These are phyloP conservation scores for Cathartes aura DNA, from an alignment of 2,113 vertebrate species.

Conservation along the genomic window DNA sequence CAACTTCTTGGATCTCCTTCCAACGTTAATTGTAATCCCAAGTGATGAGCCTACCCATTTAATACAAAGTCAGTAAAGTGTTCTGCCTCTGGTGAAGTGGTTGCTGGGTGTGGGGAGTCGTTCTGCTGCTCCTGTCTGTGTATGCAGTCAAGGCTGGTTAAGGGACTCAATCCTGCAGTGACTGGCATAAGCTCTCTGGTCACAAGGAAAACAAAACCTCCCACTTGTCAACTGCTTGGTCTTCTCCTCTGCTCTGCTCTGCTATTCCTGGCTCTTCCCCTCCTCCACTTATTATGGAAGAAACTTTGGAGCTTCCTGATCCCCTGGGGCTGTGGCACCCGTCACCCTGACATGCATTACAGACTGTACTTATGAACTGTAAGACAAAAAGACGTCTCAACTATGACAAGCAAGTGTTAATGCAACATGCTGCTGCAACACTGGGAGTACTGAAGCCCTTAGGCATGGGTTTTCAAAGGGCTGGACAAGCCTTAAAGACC, in stretches of 20 bases:
- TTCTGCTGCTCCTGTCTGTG: background rate
- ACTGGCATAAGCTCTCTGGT: background rate
- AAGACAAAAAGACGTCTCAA: background rate
- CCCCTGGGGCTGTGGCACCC: background rate
- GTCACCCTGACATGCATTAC: background rate
- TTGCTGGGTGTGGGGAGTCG: background rate
- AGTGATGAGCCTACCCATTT: background rate
- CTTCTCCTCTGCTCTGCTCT: background rate
- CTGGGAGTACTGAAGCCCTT: background rate
- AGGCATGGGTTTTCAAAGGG: background rate
- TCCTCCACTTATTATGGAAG: background rate
- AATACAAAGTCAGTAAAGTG: background rate
- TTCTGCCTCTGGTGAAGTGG: background rate
- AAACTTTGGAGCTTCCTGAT: background rate
- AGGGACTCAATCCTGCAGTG: background rate
- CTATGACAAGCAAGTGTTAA: background rate
- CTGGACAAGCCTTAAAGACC: background rate
- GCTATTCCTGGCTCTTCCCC: background rate
- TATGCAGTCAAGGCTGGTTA: background rate
- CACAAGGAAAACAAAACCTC: background rate
- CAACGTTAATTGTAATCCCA: conserved; percentile 29
- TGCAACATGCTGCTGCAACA: background rate
- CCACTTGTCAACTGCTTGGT: background rate
- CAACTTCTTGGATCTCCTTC: conserved; percentile 38
- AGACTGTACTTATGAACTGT: background rate